Evolutionary conservation across 2,888 invertebrate species (phyloP), one percentile per base, ranked within the genome.

Genomic region (Coleophora flavipennella): DNA sequence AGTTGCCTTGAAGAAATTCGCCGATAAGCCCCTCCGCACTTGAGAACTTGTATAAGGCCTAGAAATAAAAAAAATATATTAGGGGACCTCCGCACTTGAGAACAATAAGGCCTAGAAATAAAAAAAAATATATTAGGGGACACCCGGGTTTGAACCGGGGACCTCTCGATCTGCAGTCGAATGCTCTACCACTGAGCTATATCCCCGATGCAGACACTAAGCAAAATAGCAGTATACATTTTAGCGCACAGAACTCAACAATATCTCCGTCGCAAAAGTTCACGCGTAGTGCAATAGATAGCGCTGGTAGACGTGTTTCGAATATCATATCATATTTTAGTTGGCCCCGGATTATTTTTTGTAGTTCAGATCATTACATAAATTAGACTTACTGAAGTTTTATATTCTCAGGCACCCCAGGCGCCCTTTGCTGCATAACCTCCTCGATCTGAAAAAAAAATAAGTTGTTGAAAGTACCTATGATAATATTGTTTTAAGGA

Each of bases 71-170:
- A 48, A 42, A 39, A 34, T 35, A 42, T 50, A 47, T 28, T 10
- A 83, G 81, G 79, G 78, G 79, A 79, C 78, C 79, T 78, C 81
- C 81, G 81, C 80, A 78, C 80, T 83, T 80, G 81, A 81, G n/a
- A n/a, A n/a, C n/a, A n/a, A n/a, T 36, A 39, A 47, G 42, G 31
- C 9, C 29, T 34, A 33, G 42, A 48, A 45, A 43, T 42, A 45
- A 27, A 8, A 41, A 37, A 48, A 42, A 39, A 34, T 35, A 42
- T 50, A 47, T 28, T 10, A 83, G 81, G 79, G 78, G 79, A 79
- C 78, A 80, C 79, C 81, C 81, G 81, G 80, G 79, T 80, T 83
- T 80, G 81, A 81, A 83, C 80, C 83, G 80, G 80, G 81, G 79
- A 83, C 81, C 80, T 81, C 80, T 81, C 79, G 79, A 79, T 80